Evolutionary conservation across 1,140 invertebrate species (phyloP).

Genomic region (Drosophila watanabei): DNA sequence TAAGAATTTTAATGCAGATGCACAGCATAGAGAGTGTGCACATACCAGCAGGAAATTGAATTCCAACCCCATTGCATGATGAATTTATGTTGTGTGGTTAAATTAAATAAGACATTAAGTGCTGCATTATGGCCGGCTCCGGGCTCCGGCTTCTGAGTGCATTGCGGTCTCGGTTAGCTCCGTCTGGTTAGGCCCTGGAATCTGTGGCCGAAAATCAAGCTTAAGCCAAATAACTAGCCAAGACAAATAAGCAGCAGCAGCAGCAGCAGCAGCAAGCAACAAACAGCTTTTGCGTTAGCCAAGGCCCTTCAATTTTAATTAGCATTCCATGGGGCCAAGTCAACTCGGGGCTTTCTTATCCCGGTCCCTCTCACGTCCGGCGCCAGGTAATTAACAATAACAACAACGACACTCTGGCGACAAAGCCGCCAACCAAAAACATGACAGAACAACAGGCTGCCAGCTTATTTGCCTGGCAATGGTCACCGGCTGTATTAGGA

Average conservation of each 20-base stretch:
- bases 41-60: constrained; percentile 56
- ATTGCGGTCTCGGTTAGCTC: constrained; percentile 29
- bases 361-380: constrained; percentile 37
- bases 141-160: constrained; percentile 21
- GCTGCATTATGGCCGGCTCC: constrained; percentile 31
- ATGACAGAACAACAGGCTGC: constrained; percentile 53
- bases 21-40: constrained; percentile 8
- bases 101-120: constrained; percentile 61
- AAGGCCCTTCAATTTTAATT: constrained; percentile 45
- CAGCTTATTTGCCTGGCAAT: constrained; percentile 59
- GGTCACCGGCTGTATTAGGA: constrained; percentile 59
- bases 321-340: constrained; percentile 29
- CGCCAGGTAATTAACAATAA: constrained; percentile 64
- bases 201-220: constrained; percentile 21
- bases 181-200: constrained; percentile 27
- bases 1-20: constrained; percentile 59
- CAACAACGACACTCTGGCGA: constrained; percentile 56
- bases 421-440: constrained; percentile 50
- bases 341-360: constrained; percentile 12
- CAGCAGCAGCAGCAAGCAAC: not conserved
- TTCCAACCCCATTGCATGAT: constrained; percentile 51
- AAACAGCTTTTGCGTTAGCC: constrained; percentile 3
- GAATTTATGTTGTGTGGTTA: constrained; percentile 57
- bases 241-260: constrained; percentile 21
- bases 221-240: constrained; percentile 36